Conservation (phyloP, 2,888 invertebrate species). For the Apomyelois bistriatella region DNA sequence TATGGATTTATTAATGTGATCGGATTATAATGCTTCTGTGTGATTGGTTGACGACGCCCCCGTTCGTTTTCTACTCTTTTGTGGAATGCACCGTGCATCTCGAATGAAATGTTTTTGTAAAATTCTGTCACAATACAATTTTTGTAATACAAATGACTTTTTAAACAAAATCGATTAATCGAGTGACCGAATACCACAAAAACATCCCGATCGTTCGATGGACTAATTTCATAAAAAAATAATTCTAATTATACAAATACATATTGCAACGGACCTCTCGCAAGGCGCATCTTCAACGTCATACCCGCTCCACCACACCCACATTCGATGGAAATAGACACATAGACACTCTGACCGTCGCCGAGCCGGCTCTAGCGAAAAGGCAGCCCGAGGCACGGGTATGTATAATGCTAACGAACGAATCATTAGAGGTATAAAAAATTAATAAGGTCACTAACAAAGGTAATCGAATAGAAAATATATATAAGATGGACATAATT, state of each 20-base stretch:
- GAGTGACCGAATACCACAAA: too few relatives aligned
- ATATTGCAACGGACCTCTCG: too few relatives aligned
- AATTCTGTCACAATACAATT: too few relatives aligned
- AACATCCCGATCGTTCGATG: neutral
- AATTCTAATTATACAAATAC: neutral
- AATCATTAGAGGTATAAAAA: slow-evolving; percentile 65
- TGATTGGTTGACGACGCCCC: too few relatives aligned
- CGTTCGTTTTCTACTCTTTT: too few relatives aligned
- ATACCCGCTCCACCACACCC: neutral
- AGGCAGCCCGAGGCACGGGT: slow-evolving; percentile 31
- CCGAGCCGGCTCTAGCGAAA: slow-evolving; percentile 21
- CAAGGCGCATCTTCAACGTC: neutral
- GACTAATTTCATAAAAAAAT: neutral
- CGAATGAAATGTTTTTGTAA: too few relatives aligned
- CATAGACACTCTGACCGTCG: neutral
- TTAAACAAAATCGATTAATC: neutral
- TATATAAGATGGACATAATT: slow-evolving; percentile 59
- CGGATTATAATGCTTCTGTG: too few relatives aligned
- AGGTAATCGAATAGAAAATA: slow-evolving; percentile 77
- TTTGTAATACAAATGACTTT: too few relatives aligned
- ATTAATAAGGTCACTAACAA: slow-evolving; percentile 74
- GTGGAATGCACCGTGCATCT: too few relatives aligned
- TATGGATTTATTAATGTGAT: too few relatives aligned
- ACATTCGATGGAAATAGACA: too few relatives aligned
- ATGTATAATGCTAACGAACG: slow-evolving; percentile 45